Evolutionary conservation across 1,140 invertebrate species (phyloP).

Genomic region (Mya arenaria): DNA sequence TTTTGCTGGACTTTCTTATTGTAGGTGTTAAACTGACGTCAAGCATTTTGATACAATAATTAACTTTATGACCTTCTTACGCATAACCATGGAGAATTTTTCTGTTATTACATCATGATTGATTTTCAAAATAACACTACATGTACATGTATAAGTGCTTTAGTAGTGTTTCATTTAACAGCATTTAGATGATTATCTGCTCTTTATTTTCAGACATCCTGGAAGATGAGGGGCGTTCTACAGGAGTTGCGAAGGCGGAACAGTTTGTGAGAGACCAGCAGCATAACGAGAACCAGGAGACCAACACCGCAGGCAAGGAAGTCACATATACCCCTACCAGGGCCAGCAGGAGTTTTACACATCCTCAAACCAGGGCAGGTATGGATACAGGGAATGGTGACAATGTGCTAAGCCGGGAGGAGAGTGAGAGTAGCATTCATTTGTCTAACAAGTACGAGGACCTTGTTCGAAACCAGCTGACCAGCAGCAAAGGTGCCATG

Average conservation of each 20-base stretch:
- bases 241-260: constrained; percentile 36
- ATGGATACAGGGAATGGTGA: constrained; percentile 19
- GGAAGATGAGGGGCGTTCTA: constrained; percentile 38
- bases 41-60: not conserved
- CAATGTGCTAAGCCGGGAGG: not conserved
- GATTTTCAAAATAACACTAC: not conserved
- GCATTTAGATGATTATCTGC: not conserved
- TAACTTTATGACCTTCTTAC: not conserved
- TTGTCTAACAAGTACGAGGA: constrained; percentile 49
- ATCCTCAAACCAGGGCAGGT: constrained; percentile 21
- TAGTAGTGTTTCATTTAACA: not conserved
- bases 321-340: constrained; percentile 17
- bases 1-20: not conserved
- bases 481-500: constrained; percentile 10
- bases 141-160: not conserved
- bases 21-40: not conserved
- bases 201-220: constrained; percentile 75
- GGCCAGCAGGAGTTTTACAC: not conserved
- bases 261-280: constrained; percentile 28
- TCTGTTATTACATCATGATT: not conserved
- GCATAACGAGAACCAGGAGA: not conserved
- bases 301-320: not conserved
- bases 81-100: not conserved
- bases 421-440: not conserved
- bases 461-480: constrained; percentile 40